A percentile compares a stretch with the other conserved stretches of the same genome.
phyloP scores from a whole-genome alignment of 2,113 vertebrate genomes.

The Hyperopisus bebe region DNA sequence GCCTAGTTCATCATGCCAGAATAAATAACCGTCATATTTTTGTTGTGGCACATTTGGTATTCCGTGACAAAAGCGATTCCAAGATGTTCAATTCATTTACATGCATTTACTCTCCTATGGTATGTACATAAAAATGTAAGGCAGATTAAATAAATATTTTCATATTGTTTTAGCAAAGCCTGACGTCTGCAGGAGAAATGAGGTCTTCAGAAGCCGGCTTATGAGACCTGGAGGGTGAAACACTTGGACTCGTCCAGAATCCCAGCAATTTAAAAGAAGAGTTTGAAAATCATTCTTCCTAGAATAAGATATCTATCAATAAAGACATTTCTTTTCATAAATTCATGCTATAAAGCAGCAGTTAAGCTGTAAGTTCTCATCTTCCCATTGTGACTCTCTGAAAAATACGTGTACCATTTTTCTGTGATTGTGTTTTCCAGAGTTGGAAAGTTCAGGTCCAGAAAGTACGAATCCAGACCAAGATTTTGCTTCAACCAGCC shows the following conservation, averaged over 20 bases:
- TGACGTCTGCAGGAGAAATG: background rate
- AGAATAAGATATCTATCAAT: background rate
- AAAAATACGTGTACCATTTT: background rate
- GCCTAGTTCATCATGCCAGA: background rate
- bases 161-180: background rate
- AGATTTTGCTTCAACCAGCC: background rate
- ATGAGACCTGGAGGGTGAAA: background rate
- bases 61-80: background rate
- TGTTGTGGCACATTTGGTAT: background rate
- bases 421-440: background rate
- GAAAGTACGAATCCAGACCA: background rate
- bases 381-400: background rate
- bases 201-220: background rate
- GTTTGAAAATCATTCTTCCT: background rate
- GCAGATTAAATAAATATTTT: background rate
- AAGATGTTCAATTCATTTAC: background rate
- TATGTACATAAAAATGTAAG: background rate
- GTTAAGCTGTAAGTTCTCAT: background rate
- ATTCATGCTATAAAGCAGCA: background rate
- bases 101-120: background rate
- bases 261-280: background rate
- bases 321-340: background rate
- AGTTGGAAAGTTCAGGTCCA: background rate
- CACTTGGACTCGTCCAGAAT: background rate
- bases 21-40: background rate